Percentiles rank a stretch among this genome's conserved stretches.
Conservation (phyloP, 2,888 invertebrate species). For the Callinectes sapidus region DNA sequence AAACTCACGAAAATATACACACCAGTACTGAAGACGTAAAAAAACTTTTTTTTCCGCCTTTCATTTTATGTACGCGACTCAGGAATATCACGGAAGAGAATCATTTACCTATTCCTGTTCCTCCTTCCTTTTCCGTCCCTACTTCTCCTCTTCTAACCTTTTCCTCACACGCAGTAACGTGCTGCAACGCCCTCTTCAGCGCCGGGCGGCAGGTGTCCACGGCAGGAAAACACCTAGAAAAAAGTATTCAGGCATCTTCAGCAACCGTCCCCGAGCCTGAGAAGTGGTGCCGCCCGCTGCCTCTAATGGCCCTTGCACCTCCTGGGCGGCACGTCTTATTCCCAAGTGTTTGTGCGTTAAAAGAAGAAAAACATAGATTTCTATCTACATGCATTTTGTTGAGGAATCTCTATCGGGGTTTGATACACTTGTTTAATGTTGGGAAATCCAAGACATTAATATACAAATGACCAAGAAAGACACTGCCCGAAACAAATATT, state of each 20-base stretch:
- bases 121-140: not conserved
- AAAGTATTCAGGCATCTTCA: constrained; percentile 24
- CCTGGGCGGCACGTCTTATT: not conserved
- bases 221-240: constrained; percentile 13
- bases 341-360: not conserved
- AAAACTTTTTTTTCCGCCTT: too few species aligned
- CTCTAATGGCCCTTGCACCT: constrained; percentile 15
- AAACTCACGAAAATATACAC: too few species aligned
- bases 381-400: too few species aligned
- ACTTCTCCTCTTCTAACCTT: not conserved
- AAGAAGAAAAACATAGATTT: not conserved
- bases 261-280: not conserved
- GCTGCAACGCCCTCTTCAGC: not conserved
- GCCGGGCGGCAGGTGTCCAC: constrained; percentile 7
- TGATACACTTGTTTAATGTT: too few species aligned
- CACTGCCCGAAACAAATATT: not conserved
- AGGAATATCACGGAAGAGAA: not conserved
- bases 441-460: too few species aligned
- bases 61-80: not conserved
- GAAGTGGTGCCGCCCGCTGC: constrained; percentile 7
- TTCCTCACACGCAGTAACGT: not conserved
- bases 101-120: not conserved
- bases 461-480: not conserved
- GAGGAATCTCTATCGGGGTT: not conserved
- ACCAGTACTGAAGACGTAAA: too few species aligned